phyloP scores from a whole-genome alignment of 2,113 vertebrate species.

The Rhizomys pruinosus region DNA sequence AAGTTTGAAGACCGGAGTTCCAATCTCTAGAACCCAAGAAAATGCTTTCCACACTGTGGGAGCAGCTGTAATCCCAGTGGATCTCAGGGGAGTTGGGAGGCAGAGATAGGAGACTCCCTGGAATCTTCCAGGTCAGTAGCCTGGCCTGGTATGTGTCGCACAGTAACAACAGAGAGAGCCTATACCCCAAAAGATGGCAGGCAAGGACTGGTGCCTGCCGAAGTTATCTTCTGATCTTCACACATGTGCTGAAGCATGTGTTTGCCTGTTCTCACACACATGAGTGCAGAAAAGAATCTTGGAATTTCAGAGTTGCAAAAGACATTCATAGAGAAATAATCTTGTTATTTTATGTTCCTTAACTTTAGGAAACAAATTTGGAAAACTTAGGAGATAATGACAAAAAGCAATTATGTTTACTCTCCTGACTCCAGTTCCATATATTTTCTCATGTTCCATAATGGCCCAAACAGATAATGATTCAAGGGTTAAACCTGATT shows the following conservation, averaged over 20 bases:
- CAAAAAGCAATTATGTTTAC: slow-evolving; percentile 38
- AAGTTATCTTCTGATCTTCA: neutral
- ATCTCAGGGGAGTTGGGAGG: neutral
- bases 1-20: neutral
- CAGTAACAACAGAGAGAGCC: neutral
- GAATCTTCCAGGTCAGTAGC: neutral
- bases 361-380: slow-evolving; percentile 21
- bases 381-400: neutral
- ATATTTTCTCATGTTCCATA: neutral
- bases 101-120: neutral
- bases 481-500: slow-evolving; percentile 36
- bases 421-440: neutral
- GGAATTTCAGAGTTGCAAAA: slow-evolving; percentile 23
- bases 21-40: neutral
- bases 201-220: neutral
- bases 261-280: neutral
- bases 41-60: neutral
- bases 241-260: neutral
- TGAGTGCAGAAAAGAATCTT: neutral
- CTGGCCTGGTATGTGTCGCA: neutral
- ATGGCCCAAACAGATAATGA: neutral
- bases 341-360: neutral
- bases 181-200: neutral
- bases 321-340: slow-evolving; percentile 41
- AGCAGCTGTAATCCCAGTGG: neutral